Conservation (phyloP, 2,797 vertebrate species). For the Leptodactylus fallax region DNA sequence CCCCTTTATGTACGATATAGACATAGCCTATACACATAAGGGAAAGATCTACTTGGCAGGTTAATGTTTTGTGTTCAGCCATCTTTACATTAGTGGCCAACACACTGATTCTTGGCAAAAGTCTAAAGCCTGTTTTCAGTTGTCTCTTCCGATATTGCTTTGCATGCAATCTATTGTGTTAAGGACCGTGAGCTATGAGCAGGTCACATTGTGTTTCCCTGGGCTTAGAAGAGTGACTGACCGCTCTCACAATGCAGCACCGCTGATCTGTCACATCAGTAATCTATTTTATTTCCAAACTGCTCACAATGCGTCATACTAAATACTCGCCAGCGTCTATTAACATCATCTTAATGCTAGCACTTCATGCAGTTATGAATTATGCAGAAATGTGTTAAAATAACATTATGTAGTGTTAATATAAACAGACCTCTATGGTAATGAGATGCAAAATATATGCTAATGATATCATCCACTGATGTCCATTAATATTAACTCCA, state of each 20-base stretch:
- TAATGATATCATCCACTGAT: conserved; percentile 44
- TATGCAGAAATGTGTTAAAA: conserved; percentile 52
- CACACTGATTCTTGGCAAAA: too few species aligned
- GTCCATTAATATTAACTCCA: conserved; percentile 44
- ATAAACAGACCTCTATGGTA: conserved; percentile 38
- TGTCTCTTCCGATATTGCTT: not conserved
- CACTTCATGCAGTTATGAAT: conserved; percentile 19
- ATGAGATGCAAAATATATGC: conserved; percentile 46
- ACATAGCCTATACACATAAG: too few species aligned
- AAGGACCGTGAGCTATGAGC: conserved; percentile 2
- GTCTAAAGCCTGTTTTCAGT: not conserved
- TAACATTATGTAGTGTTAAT: conserved; percentile 50
- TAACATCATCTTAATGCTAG: conserved; percentile 33
- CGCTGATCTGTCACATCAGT: not conserved
- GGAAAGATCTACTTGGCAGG: too few species aligned
- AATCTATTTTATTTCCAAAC: not conserved
- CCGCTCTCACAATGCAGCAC: not conserved
- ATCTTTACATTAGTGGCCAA: too few species aligned
- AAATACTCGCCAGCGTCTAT: conserved; percentile 15
- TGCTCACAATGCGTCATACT: conserved; percentile 9
- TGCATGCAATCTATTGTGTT: not conserved
- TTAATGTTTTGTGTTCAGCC: not conserved
- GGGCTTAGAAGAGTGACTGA: not conserved
- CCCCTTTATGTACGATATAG: too few species aligned
- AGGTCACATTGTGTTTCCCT: not conserved